phyloP scores from a whole-genome alignment of 2,113 vertebrate species.

The Sinocyclocheilus grahami region DNA sequence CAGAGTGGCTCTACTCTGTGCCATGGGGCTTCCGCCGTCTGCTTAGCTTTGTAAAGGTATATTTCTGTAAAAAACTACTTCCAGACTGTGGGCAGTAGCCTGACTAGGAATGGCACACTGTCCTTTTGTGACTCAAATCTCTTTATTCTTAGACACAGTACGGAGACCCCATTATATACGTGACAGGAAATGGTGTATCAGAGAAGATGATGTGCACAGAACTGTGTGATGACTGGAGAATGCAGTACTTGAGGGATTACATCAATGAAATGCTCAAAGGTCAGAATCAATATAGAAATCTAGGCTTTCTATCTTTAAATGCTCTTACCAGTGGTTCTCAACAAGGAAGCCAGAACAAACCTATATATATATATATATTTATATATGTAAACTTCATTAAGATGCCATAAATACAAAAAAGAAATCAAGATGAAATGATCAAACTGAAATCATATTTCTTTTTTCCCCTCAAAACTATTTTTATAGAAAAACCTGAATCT shows the following conservation, averaged over 20 bases:
- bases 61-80: not conserved
- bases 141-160: conserved; percentile 80
- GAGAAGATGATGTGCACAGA: conserved; percentile 81
- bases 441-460: not conserved
- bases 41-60: conserved; percentile 89
- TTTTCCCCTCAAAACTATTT: not conserved
- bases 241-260: conserved; percentile 87
- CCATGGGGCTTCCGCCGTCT: conserved; percentile 82
- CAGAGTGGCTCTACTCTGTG: conserved; percentile 80
- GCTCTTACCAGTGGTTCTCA: not conserved
- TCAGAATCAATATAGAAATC: conserved; percentile 59
- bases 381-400: too few species aligned
- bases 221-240: conserved; percentile 87
- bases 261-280: conserved; percentile 93
- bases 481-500: not conserved
- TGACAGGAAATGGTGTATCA: conserved; percentile 89
- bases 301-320: not conserved
- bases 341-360: not conserved
- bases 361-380: too few species aligned
- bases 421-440: too few species aligned
- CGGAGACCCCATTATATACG: conserved; percentile 84
- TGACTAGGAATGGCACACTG: not conserved
- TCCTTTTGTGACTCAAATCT: not conserved
- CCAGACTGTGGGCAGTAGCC: not conserved
- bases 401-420: too few species aligned